Conservation (phyloP, 2,888 invertebrate species). For the Darwinula stevensoni region DNA sequence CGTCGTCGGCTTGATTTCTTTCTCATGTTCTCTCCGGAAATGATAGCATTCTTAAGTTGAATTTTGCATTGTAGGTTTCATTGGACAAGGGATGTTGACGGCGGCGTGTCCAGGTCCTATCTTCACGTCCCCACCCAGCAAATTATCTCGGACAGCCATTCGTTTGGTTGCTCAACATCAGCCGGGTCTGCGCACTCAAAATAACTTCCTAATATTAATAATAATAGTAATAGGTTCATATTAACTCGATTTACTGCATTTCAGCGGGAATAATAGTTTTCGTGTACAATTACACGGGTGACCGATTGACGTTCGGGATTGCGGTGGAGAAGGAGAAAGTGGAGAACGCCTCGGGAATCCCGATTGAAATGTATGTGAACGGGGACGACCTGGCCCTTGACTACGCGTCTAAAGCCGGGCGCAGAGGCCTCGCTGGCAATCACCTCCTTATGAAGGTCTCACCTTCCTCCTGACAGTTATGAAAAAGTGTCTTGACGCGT, state of each 20-base stretch:
- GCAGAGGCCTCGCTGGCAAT: conserved; percentile 28
- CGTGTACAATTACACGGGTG: conserved; percentile 44
- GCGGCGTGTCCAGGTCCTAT: conserved; percentile 41
- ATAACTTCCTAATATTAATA: too few species aligned
- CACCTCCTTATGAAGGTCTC: conserved; percentile 22
- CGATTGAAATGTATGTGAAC: conserved; percentile 23
- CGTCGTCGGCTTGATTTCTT: too few species aligned
- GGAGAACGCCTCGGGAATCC: neutral
- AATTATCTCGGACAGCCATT: conserved; percentile 31
- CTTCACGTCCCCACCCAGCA: conserved; percentile 43
- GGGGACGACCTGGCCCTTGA: conserved; percentile 35
- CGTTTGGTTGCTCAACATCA: conserved; percentile 25
- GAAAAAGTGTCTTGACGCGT: too few species aligned
- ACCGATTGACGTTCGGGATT: conserved; percentile 47
- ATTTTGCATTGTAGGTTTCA: too few species aligned
- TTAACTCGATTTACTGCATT: conserved; percentile 8
- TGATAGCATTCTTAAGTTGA: too few species aligned
- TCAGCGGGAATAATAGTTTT: conserved; percentile 32
- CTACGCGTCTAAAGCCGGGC: conserved; percentile 23
- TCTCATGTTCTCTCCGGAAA: too few species aligned
- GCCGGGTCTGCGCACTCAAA: conserved; percentile 26
- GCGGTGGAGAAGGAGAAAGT: conserved; percentile 28
- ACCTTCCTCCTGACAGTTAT: too few species aligned
- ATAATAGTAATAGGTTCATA: too few species aligned
- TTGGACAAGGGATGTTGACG: conserved; percentile 48